A percentile compares a stretch with the other conserved stretches of the same genome.
These are phyloP conservation scores for Neoseiulus cucumeris DNA, from an alignment of 1,140 invertebrate species.

Conservation along the genomic window DNA sequence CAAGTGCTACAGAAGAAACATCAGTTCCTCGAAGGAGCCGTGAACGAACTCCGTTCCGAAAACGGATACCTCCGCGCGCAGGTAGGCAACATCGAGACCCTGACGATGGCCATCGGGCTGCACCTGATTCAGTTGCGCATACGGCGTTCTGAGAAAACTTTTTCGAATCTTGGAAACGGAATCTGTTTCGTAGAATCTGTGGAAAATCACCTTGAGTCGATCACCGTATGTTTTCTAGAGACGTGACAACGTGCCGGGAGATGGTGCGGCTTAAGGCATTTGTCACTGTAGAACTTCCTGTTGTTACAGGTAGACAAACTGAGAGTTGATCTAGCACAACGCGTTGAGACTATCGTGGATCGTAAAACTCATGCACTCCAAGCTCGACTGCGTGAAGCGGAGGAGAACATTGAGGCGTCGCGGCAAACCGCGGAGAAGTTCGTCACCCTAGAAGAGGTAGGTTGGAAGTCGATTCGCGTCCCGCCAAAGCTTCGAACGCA, in stretches of 20 bases:
- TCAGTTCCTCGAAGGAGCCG: background rate
- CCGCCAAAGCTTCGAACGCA: too few relatives aligned
- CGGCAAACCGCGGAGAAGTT: background rate
- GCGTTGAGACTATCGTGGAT: background rate
- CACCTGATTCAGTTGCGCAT: too few relatives aligned
- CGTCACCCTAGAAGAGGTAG: background rate
- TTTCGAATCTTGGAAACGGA: too few relatives aligned
- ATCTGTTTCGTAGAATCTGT: too few relatives aligned
- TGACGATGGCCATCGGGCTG: too few relatives aligned
- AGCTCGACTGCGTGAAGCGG: background rate
- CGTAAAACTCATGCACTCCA: background rate
- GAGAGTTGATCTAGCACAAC: background rate
- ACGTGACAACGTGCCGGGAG: background rate
- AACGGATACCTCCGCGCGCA: background rate
- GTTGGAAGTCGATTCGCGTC: too few relatives aligned
- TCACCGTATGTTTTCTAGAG: too few relatives aligned
- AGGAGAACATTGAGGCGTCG: background rate
- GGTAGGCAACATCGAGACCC: background rate
- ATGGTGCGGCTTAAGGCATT: too few relatives aligned
- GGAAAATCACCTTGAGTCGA: too few relatives aligned
- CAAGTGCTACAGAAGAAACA: background rate
- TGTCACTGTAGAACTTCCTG: background rate
- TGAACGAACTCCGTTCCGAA: background rate
- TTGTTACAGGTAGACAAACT: conserved; percentile 3
- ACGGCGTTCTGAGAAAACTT: too few relatives aligned